Evolutionary conservation across 64 coral and sea anemone genomes (phyloP), one percentile per base, ranked within the genome.

Genomic region (Actinia equina): DNA sequence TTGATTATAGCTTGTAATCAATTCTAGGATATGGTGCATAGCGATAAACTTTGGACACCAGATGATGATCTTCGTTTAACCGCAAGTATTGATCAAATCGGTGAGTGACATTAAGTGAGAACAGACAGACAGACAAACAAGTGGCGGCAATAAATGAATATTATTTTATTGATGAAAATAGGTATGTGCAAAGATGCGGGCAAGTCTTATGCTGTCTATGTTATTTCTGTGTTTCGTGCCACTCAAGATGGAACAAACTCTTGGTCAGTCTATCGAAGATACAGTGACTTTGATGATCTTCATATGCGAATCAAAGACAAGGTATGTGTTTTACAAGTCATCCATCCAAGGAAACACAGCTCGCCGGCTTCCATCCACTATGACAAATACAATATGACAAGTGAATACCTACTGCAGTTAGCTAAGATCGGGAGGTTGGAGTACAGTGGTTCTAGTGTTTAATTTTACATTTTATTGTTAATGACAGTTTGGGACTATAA

Each of bases 271-370:
- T 94, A 92, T 54, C 91, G 96, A 80, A 85, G 96, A 86, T 98
- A 93, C 91, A 98, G 96, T 51, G 96, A 98, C 86, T 98, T 98
- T 92, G 96, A 98, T 91, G 96, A 98, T 82, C 62, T 98, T 7
- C 93, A 98, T 42, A 60, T 98, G 83, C 93, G 94, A 42, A 85
- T 98, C 2, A 98, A 98, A 71, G 93, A 98, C 71, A 98, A 95
- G 95, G 95, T 98, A 85, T 23, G 15, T 17, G 7, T 19, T 63
- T 17, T 63, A 2, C 16, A 19, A 20, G 16, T 19, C 17, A 63
- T 0, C 6, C 15, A 43, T 54, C 6, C 52, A 54, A 54, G 52
- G 30, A 37, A 37, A 37, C 30, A 37, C 30, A 37, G 30, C 30
- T 37, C 30, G 30, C 30, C 30, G 30, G 30, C 30, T 37, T 12